phyloP scores from a whole-genome alignment of 1,140 invertebrate species.

The Cydia splendana region DNA sequence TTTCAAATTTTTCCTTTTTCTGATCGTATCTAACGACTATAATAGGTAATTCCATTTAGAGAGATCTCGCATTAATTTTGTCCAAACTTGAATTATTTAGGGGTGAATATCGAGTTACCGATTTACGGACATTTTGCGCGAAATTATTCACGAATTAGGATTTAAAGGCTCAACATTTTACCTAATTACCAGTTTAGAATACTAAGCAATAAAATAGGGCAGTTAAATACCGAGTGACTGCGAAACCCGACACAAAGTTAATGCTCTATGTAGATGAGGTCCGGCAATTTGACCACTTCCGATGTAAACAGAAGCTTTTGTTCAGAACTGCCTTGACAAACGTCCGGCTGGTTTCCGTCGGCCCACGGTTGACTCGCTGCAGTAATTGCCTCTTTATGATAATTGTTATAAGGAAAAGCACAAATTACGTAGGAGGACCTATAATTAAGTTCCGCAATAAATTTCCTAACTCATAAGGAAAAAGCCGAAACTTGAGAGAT shows the following conservation, averaged over 20 bases:
- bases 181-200: slow-evolving; percentile 12
- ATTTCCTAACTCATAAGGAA: neutral
- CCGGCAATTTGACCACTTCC: slow-evolving; percentile 13
- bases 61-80: slow-evolving; percentile 13
- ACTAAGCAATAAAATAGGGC: neutral
- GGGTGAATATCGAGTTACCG: slow-evolving; percentile 27
- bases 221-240: neutral
- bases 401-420: neutral
- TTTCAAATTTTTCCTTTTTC: neutral
- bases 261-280: neutral
- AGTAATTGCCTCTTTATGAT: neutral
- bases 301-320: neutral
- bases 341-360: neutral
- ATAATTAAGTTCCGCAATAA: too few species aligned
- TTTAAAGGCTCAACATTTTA: slow-evolving; percentile 17
- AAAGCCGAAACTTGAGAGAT: neutral
- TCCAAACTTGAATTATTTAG: slow-evolving; percentile 3
- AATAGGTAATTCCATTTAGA: neutral
- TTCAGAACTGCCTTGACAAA: neutral
- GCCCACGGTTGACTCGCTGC: neutral
- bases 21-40: slow-evolving; percentile 7
- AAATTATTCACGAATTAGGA: slow-evolving; percentile 20
- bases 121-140: slow-evolving; percentile 2
- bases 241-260: neutral
- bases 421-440: neutral